Conservation (phyloP, 2,113 vertebrate species). For the Hemibagrus wyckioides region DNA sequence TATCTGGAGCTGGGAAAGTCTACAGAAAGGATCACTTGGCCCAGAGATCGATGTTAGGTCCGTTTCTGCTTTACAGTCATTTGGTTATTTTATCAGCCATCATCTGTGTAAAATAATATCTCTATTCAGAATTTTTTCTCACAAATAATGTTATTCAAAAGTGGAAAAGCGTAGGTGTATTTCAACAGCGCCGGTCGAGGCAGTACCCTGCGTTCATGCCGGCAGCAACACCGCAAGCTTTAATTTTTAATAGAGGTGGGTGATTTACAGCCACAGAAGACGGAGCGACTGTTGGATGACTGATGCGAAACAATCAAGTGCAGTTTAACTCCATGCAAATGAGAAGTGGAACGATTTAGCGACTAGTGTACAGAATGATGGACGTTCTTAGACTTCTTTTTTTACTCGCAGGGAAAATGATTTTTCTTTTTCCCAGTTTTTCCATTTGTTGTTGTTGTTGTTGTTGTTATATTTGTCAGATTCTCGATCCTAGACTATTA, state of each 20-base stretch:
- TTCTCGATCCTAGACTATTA: background rate
- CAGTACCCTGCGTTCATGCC: background rate
- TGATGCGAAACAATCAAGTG: background rate
- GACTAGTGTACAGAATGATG: background rate
- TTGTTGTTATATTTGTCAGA: too few relatives aligned
- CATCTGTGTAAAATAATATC: background rate
- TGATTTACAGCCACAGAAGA: background rate
- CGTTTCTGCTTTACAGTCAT: background rate
- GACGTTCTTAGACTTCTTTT: background rate
- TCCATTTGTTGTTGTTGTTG: background rate
- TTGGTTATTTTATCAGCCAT: background rate
- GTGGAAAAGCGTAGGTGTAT: background rate
- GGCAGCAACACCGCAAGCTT: background rate
- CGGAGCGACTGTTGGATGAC: background rate
- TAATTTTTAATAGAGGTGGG: background rate
- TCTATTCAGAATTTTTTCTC: background rate
- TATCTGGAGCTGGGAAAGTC: too few relatives aligned
- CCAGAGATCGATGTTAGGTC: too few relatives aligned
- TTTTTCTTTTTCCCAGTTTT: background rate
- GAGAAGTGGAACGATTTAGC: background rate
- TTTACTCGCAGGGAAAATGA: background rate
- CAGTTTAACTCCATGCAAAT: conserved; percentile 15
- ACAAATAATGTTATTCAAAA: background rate
- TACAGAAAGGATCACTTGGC: background rate
- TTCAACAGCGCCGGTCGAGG: background rate